phyloP scores from a whole-genome alignment of 1,140 invertebrate species.

The Thaumetopoea pityocampa region DNA sequence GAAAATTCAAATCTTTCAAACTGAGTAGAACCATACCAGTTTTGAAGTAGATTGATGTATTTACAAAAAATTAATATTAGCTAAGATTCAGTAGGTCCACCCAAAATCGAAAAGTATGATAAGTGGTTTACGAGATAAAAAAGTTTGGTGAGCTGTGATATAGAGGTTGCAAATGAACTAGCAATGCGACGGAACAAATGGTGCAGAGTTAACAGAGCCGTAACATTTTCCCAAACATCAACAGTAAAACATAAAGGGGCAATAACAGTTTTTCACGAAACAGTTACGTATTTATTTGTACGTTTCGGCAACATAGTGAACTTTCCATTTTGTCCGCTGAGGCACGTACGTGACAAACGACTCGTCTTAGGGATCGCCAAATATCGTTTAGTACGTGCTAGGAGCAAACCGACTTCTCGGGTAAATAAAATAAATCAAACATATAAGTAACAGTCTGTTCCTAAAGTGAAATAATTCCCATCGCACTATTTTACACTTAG shows the following conservation, averaged over 20 bases:
- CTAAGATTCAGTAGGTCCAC: too few relatives aligned
- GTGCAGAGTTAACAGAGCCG: too few relatives aligned
- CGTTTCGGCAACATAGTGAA: slow-evolving; percentile 61
- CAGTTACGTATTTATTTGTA: slow-evolving; percentile 67
- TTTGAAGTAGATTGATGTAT: too few relatives aligned
- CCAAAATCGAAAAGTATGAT: too few relatives aligned
- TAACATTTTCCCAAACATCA: slow-evolving; percentile 3
- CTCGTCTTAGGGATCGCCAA: slow-evolving; percentile 74
- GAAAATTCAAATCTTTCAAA: too few relatives aligned
- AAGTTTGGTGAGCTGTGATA: too few relatives aligned
- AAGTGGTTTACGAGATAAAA: too few relatives aligned
- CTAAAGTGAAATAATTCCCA: slow-evolving; percentile 56
- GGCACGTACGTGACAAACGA: slow-evolving; percentile 73
- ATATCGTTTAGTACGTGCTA: slow-evolving; percentile 75
- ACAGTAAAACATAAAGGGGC: slow-evolving; percentile 20
- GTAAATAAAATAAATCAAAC: slow-evolving; percentile 75
- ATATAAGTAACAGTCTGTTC: slow-evolving; percentile 66
- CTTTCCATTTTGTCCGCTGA: slow-evolving; percentile 65
- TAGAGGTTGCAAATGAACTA: too few relatives aligned
- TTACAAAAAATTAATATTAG: too few relatives aligned
- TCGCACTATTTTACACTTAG: slow-evolving; percentile 27
- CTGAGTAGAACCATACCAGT: too few relatives aligned
- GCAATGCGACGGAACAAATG: too few relatives aligned
- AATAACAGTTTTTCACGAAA: slow-evolving; percentile 45
- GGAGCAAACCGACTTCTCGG: slow-evolving; percentile 66